phyloP scores from a whole-genome alignment of 2,797 vertebrate genomes.

The Cichlasoma orientale region DNA sequence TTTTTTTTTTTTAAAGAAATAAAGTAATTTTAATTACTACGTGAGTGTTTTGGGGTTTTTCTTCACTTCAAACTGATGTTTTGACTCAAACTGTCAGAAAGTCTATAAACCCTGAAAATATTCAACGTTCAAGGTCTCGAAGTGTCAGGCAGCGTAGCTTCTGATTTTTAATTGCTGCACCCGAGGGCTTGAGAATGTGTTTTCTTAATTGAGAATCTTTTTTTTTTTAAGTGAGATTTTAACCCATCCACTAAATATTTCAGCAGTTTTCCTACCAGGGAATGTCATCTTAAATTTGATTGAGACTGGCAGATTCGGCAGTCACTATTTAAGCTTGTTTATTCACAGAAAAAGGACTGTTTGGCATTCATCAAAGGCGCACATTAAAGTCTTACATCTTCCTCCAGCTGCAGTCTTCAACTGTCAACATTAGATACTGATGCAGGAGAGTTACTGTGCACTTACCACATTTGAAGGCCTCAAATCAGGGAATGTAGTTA shows the following conservation, averaged over 20 bases:
- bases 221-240: not conserved
- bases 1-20: conserved; percentile 77
- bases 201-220: not conserved
- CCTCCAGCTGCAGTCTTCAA: not conserved
- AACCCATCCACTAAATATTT: not conserved
- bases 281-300: not conserved
- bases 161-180: conserved; percentile 20
- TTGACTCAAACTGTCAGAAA: not conserved
- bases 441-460: not conserved
- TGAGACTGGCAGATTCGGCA: not conserved
- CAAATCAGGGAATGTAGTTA: not conserved
- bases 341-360: not conserved
- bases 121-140: not conserved
- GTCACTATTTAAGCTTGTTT: not conserved
- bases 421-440: not conserved
- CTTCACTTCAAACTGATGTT: not conserved
- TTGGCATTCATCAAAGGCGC: not conserved
- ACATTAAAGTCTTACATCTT: not conserved
- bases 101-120: not conserved
- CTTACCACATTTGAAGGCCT: not conserved
- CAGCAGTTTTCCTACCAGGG: not conserved
- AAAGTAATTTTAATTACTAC: conserved; percentile 84
- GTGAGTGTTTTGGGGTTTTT: conserved; percentile 4
- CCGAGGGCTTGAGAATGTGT: not conserved
- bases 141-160: not conserved